Evolutionary conservation across 2,888 invertebrate genomes (phyloP), one percentile per base, ranked within the genome.

Genomic region (Xylophagus ater): DNA sequence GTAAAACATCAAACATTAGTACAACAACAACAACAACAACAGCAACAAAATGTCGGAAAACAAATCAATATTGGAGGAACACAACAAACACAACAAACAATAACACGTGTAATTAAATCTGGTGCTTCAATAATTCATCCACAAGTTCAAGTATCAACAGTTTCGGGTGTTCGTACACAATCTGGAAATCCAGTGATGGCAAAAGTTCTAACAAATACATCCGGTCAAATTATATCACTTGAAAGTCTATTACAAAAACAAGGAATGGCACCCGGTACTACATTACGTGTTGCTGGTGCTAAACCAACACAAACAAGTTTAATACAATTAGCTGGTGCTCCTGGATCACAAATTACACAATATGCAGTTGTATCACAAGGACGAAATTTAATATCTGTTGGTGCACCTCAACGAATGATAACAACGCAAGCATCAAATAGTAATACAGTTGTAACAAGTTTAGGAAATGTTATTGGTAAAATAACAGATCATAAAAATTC

Each of bases 131-230:
- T 44, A 13, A 36, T 44, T 18, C 42, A 42, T 15, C 30, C 47
- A 1, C 34, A 42, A 26, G 24, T 38, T 6, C n/a, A n/a, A n/a
- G 10, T 40, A 34, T 24, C 41, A n/a, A 28, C 42, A 8, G 30
- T 23, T 9, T 26, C 42, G 7, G 48, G 47, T 6, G 31, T 48
- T 4, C 37, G 48, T 17, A 41, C 49, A 6, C 48, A 48, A 32
- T 18, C 44, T 3, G 44, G 40, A 15, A 49, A 47, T 21, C 76
- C 77, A 4, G 73, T 81, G 19, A 72, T 82, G 25, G 81, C 82
- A 0, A 81, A 82, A 58, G 72, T 84, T 13, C 63, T 84, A 17
- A 80, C 82, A 5, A 81, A 78, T 56, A 74, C 81, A 30, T 74
- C 56, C 2, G 59, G 59, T 0, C 61, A 65, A 36, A 59, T 65